Percentiles rank a stretch among this genome's conserved stretches.
Evolutionary conservation across 2,113 vertebrate species (phyloP).

Genomic region (Neotoma lepida): DNA sequence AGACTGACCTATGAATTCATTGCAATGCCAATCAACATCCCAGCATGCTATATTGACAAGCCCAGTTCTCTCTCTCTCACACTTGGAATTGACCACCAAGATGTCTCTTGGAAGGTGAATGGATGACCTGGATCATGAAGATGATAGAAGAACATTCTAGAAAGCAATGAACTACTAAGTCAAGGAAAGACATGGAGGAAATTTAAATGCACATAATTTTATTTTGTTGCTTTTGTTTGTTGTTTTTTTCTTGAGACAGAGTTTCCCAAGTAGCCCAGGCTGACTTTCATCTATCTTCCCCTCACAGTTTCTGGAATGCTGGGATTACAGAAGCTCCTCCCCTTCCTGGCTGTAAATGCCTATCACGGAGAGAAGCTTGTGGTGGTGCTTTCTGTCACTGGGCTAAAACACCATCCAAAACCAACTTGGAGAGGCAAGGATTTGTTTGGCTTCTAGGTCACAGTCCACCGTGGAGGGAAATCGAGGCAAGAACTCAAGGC

Average conservation of each 20-base stretch:
- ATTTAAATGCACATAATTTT: neutral
- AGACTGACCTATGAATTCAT: too few species aligned
- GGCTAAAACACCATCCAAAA: neutral
- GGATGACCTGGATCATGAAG: neutral
- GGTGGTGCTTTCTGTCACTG: neutral
- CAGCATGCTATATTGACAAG: neutral
- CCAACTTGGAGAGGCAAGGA: neutral
- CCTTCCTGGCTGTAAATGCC: neutral
- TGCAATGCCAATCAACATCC: too few species aligned
- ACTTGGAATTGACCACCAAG: neutral
- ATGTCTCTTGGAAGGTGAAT: neutral
- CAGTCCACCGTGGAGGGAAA: neutral
- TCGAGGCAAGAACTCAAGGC: neutral
- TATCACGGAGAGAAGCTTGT: neutral
- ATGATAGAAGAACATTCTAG: neutral
- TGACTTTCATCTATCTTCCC: neutral
- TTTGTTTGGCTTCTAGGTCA: neutral
- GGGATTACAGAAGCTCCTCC: neutral
- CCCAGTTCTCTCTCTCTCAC: neutral
- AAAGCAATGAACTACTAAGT: neutral
- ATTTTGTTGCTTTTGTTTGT: neutral
- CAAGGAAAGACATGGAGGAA: neutral
- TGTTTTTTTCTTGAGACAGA: neutral
- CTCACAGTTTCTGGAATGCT: too few species aligned
- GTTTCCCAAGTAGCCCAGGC: neutral